phyloP scores from a whole-genome alignment of 2,888 invertebrate genomes.

The Miltochrista miniata region DNA sequence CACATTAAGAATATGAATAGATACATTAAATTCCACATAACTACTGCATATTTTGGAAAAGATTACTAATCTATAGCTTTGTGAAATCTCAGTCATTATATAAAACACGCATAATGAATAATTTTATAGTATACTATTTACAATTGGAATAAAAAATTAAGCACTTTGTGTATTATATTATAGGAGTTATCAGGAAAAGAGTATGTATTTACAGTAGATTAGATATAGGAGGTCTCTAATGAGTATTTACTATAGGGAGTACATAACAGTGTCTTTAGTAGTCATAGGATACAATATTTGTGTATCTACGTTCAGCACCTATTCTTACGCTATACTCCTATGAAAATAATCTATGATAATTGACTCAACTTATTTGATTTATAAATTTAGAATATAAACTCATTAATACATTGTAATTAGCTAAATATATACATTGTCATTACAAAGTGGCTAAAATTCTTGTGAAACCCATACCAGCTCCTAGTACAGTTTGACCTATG shows the following conservation, averaged over 20 bases:
- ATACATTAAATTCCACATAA: neutral
- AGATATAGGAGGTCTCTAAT: too few species aligned
- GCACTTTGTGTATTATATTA: conserved; percentile 29
- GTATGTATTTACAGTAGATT: conserved; percentile 33
- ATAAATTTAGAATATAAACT: conserved; percentile 15
- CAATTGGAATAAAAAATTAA: conserved; percentile 27
- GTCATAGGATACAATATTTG: conserved; percentile 37
- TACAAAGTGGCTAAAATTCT: conserved; percentile 96
- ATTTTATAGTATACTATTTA: conserved; percentile 7
- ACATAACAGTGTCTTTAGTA: conserved; percentile 28
- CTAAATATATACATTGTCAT: conserved; percentile 44
- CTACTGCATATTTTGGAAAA: conserved; percentile 24
- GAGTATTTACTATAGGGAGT: conserved; percentile 47
- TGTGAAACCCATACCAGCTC: conserved; percentile 95
- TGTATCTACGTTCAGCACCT: conserved; percentile 50
- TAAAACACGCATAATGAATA: conserved; percentile 17
- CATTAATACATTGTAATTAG: conserved; percentile 23
- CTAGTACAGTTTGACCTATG: conserved; percentile 94
- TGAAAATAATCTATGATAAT: conserved; percentile 56
- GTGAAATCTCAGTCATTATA: conserved; percentile 39
- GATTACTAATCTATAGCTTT: conserved; percentile 34
- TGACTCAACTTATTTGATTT: conserved; percentile 44
- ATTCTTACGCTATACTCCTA: conserved; percentile 40
- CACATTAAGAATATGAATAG: conserved; percentile 7
- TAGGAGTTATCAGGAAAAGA: conserved; percentile 16